Base-by-base conservation (phyloP, 2,113 vertebrate species). In the Macaca mulatta region DNA sequence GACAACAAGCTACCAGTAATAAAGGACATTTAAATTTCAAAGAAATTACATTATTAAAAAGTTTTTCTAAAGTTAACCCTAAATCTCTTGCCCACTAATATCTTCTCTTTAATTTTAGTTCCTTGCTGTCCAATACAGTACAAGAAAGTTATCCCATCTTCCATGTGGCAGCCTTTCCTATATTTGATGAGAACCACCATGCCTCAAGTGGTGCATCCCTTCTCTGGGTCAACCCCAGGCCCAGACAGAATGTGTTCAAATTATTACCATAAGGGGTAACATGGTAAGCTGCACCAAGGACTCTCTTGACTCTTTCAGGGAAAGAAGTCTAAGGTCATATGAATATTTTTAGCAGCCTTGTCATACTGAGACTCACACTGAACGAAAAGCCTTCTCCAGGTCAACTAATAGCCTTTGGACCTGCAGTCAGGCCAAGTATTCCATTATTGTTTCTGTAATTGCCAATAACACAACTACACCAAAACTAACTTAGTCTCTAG, bases 1-100 rank as follows among this genome's bases (percentile, higher is more conserved):
- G 55, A 90, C 32, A 27, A 38, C 2, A 84, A 84, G n/a, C 72
- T 72, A 43, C 27, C 8, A 40, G 20, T 48, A 27, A 67, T 40
- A 86, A 93, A 79, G 18, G 16, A 35, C 27, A 81, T 8, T 96
- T 57, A 69, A 45, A 78, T 90, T 59, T 45, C 70, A 55, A 84
- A 61, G 27, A 84, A 45, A 6, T 92, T 10, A 32, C 57, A 75
- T 14, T 40, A 20, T 85, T 77, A 35, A 23, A 90, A 85, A 82
- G 12, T 67, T 94, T 77, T 78, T 43, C 38, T 94, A 80, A 87
- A 0, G 2, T 69, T 67, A 59, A 23, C 3, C 27, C 78, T n/a
- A 50, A 50, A 69, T 64, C 43, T 57, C 17, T 38, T 4, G 6
- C 16, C 59, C 17, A 12, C 30, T 45, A 40, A 96, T 12, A 1